Base-by-base conservation (phyloP, 2,888 invertebrate species). In the Lathronympha strigana region DNA sequence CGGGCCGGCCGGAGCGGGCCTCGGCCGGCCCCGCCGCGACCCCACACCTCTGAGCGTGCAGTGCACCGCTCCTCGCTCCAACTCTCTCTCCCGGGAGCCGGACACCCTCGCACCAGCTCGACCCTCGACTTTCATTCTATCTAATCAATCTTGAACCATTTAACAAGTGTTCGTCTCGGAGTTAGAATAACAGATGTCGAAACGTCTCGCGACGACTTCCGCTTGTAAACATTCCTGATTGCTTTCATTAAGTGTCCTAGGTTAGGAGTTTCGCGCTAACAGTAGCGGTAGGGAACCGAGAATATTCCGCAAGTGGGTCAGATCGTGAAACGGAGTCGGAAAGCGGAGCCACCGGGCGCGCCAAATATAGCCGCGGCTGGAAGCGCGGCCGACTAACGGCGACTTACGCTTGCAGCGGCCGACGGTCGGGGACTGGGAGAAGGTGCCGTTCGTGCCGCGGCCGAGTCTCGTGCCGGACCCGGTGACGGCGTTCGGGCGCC, bases 401-500 rank as follows among this genome's bases (percentile, higher is more conserved):
- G 87, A 89, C 80, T 91, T 92, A 84, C 88, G 88, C 92, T 95
- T 95, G 92, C 95, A 96, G 95, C 95, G 94, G 91, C 94, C 94
- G 86, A 90, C 92, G 77, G 91, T 93, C 87, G 95, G 96, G 81
- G 96, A 97, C 80, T 97, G 97, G 97, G 96, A 97, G 91, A 96
- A 96, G 94, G 95, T 96, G 88, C 97, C 97, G 79, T 95, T 94
- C 90, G 97, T 97, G 80, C 96, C 97, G 75, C 94, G 97, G 75
- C 97, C 97, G 78, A 96, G 96, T 81, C 93, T 96, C 87, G 95
- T 97, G 76, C 94, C 96, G 73, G 96, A 96, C 83, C 97, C 97
- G 72, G 94, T 96, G 84, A 97, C 97, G 73, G 97, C 96, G 72
- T 97, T 95, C 93, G 97, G 97, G 57, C 94, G 94, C 69, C 94